Evolutionary conservation across 2,797 vertebrate species (phyloP).

Genomic region (Crossoptilon crossoptilon): DNA sequence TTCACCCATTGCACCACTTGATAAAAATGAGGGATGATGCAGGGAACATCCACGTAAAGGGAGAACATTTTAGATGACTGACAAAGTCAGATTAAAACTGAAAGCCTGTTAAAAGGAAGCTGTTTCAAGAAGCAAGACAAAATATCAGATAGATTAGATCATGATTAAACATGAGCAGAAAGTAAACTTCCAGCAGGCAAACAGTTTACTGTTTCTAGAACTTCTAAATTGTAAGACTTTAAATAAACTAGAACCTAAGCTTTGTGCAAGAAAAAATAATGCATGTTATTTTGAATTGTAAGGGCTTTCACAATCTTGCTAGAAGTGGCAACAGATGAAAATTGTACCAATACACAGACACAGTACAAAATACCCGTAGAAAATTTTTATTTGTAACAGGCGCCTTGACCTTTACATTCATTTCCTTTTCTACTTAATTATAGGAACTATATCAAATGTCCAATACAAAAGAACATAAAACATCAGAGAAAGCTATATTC

Average conservation of each 20-base stretch:
- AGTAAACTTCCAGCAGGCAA: background rate
- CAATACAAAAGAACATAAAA: background rate
- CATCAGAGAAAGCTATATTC: constrained; percentile 32
- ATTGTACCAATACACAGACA: background rate
- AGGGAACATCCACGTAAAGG: fast-evolving
- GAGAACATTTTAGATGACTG: background rate
- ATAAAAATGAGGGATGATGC: background rate
- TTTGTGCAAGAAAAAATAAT: background rate
- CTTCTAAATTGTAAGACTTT: background rate
- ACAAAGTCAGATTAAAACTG: background rate
- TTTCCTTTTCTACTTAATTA: background rate
- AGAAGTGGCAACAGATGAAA: background rate
- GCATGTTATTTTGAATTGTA: background rate
- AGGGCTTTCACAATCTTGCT: background rate
- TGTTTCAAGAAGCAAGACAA: background rate
- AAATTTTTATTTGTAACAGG: background rate
- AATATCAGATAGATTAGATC: background rate
- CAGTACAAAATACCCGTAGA: background rate
- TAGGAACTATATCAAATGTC: background rate
- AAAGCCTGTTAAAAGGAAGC: background rate
- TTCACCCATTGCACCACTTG: background rate
- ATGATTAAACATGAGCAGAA: background rate
- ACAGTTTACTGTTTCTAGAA: background rate
- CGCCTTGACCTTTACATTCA: background rate
- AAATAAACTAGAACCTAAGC: background rate